Conservation (phyloP, 2,888 invertebrate genomes). For the Acronicta alni region DNA sequence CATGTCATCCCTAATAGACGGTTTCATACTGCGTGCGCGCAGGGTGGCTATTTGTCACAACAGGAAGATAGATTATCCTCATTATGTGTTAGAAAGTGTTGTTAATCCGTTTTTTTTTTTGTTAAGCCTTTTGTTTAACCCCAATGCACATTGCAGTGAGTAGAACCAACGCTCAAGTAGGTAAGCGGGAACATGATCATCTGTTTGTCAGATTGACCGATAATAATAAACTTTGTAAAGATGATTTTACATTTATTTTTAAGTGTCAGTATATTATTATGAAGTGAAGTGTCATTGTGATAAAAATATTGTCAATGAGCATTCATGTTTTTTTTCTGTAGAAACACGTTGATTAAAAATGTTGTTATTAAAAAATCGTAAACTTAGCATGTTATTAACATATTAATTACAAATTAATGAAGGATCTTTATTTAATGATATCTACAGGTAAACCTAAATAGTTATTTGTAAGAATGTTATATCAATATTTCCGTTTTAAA, state of each 20-base stretch:
- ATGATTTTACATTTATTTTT: conserved; percentile 4
- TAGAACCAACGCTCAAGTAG: conserved; percentile 22
- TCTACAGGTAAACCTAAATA: conserved; percentile 2
- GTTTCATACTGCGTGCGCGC: conserved; percentile 56
- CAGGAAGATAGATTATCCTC: conserved; percentile 77
- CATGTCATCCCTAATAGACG: conserved; percentile 60
- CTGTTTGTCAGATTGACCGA: conserved; percentile 19
- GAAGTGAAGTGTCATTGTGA: conserved; percentile 5
- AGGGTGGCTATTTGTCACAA: conserved; percentile 76
- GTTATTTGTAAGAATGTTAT: conserved; percentile 45
- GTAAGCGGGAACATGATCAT: conserved; percentile 11
- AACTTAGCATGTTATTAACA: too few species aligned
- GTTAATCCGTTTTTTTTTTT: conserved; percentile 75
- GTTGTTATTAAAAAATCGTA: too few species aligned
- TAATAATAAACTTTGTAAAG: conserved; percentile 25
- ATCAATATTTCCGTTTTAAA: conserved; percentile 55
- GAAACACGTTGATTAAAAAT: neutral
- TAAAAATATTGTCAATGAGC: conserved; percentile 6
- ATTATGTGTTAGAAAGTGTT: conserved; percentile 76
- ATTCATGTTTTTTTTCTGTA: neutral
- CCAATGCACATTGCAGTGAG: conserved; percentile 36
- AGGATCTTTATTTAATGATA: too few species aligned
- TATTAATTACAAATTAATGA: too few species aligned
- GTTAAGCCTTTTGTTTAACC: conserved; percentile 45
- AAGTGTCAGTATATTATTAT: neutral